Evolutionary conservation across 2,888 invertebrate species (phyloP), one percentile per base, ranked within the genome.

Genomic region (Melinopterus prodromus): DNA sequence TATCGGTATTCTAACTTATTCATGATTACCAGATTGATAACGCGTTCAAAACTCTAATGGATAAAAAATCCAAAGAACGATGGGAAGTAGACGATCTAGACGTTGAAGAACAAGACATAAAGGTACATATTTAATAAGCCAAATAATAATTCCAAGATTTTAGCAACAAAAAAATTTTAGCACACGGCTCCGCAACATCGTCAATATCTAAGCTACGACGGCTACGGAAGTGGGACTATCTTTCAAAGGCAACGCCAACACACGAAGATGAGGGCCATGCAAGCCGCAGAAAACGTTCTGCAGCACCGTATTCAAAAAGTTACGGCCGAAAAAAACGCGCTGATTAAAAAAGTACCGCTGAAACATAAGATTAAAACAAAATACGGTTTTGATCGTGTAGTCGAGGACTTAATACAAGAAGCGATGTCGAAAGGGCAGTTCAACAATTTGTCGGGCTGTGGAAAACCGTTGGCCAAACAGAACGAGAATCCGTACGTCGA

Each of bases 371-470:
- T 94, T 16, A 95, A 95, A 90, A 96, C 95, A 0, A 95, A 95
- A 81, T 93, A 93, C 86, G 96, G 96, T 0, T 94, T 97, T 85
- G 97, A 98, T 82, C 93, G 97, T 78, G 90, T 98, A 0, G 97
- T 97, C 0, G 98, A 98, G 88, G 98, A 98, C 91, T 90, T 97
- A 81, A 98, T 98, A 83, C 96, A 96, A 85, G 97, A 97, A 87
- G 94, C 97, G 0, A 97, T 98, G 93, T 94, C 94, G 0, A 94
- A 94, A 88, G 98, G 98, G 0, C 96, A 98, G 86, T 98, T 98
- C 89, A 94, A 94, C 84, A 96, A 98, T 88, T 90, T 98, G 5
- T 91, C 93, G 37, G 97, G 97, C 0, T 91, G 91, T 83, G 98
- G 98, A 12, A 97, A 97, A 87, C 97, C 97, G 0, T 89, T 98